A percentile compares a stretch with the other conserved stretches of the same genome.
Evolutionary conservation across 2,888 invertebrate genomes (phyloP).

Genomic region (Odontomyia ornata): DNA sequence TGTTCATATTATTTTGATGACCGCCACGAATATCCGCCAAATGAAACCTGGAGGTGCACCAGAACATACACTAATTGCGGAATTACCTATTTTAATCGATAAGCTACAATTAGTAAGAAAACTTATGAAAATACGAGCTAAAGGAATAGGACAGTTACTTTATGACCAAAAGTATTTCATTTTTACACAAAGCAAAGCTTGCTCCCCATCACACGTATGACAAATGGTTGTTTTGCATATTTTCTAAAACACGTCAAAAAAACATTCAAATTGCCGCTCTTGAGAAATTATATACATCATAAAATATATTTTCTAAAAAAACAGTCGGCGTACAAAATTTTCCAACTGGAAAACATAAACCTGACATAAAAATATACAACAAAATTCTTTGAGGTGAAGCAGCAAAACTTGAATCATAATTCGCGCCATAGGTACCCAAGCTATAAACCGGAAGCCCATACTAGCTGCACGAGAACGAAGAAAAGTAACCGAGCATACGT

Average conservation of each 20-base stretch:
- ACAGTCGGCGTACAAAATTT: constrained; percentile 24
- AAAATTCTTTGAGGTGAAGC: background rate
- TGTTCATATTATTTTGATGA: no score
- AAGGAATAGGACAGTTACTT: no score
- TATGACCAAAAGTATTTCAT: no score
- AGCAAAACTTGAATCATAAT: background rate
- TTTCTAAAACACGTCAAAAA: background rate
- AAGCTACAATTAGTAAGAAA: no score
- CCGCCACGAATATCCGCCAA: no score
- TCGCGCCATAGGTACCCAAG: background rate
- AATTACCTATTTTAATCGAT: no score
- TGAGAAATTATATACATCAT: background rate
- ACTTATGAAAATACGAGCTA: no score
- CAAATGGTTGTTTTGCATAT: background rate
- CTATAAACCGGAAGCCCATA: background rate
- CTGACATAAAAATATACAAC: background rate
- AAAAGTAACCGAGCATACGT: background rate
- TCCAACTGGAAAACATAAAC: background rate
- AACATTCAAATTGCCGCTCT: constrained; percentile 5
- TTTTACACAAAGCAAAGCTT: background rate
- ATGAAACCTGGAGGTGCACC: no score
- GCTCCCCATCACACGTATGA: background rate
- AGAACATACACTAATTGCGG: no score
- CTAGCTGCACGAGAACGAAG: background rate
- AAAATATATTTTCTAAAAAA: constrained; percentile 12